Base-by-base conservation (phyloP, 2,888 invertebrate species). In the Rotaria macrura region DNA sequence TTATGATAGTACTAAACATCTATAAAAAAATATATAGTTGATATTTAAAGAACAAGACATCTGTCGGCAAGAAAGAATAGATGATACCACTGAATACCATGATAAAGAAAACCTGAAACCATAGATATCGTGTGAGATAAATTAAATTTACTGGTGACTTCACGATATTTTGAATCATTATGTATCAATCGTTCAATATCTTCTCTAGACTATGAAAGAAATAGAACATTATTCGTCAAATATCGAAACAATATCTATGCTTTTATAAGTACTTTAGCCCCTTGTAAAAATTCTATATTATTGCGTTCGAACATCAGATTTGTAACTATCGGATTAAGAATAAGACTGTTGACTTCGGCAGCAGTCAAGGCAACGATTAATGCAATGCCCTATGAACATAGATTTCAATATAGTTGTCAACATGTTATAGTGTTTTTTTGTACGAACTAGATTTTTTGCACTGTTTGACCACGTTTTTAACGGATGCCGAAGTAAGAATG, bases 241-340 rank as follows among this genome's bases (percentile, higher is more conserved):
- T 6, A 57, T 3, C 49, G 17, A 49, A 17, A 49, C 14, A 49
- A 49, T 12, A 49, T 7, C 5, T 10, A 43, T 43, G 10, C 10
- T 43, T 43, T 54, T n/a, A n/a, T n/a, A n/a, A n/a, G 17, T 34
- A 65, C 40, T 43, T 79, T 79, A 43, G 79, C 79, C n/a, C 20
- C n/a, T 79, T 79, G 79, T 43, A 79, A 43, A 79, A 79, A 79
- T 79, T 79, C 79, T 12, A 79, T 79, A 43, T 79, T 79, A 79
- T 79, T 79, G 40, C 79, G 79, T 12, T 79, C 79, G 12, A 79
- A 79, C 79, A 79, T 79, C 25, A 79, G 43, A 40, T 79, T 79
- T 43, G 79, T 79, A 9, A 79, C 79, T 9, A 79, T 43, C n/a
- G 79, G 79, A 79, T 40, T 43, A 12, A 79, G 43, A 43, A 79